These are phyloP conservation scores for Belonocnema kinseyi DNA, from an alignment of 1,140 invertebrate species.

Conservation along the genomic window DNA sequence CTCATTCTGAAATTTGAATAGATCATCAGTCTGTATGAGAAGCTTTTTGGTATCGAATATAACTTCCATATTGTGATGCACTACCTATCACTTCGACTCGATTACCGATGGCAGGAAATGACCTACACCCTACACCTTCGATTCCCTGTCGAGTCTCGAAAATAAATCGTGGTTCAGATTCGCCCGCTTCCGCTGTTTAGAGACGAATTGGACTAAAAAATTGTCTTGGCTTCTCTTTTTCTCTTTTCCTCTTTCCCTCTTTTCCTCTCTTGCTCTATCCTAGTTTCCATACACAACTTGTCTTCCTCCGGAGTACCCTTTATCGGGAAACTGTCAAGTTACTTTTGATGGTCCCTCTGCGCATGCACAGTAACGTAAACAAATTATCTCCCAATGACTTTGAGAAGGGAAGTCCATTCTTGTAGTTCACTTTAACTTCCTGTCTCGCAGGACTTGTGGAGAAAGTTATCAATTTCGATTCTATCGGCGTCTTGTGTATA, in stretches of 20 bases:
- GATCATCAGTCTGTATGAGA: neutral
- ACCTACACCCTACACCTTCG: conserved; percentile 11
- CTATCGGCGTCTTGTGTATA: neutral
- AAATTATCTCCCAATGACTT: conserved; percentile 28
- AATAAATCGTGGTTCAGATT: conserved; percentile 19
- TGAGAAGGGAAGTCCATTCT: conserved; percentile 25
- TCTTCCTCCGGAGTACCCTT: conserved; percentile 22
- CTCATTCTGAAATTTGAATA: neutral
- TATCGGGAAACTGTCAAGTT: conserved; percentile 26
- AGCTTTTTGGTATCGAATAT: conserved; percentile 12
- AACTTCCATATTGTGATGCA: conserved; percentile 20
- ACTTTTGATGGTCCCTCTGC: conserved; percentile 21
- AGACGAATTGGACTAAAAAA: neutral
- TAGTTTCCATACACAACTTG: conserved; percentile 11
- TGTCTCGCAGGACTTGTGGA: conserved; percentile 9
- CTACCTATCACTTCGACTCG: conserved; percentile 21
- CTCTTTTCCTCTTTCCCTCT: neutral
- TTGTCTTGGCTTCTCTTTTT: neutral
- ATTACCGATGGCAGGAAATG: conserved; percentile 23
- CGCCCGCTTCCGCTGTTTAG: conserved; percentile 14
- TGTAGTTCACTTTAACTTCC: conserved; percentile 27
- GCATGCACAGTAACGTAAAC: conserved; percentile 25
- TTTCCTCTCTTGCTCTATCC: neutral
- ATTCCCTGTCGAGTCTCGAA: conserved; percentile 15
- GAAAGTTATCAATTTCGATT: conserved; percentile 29